Evolutionary conservation across 1,140 invertebrate species (phyloP).

Genomic region (Chelonus insularis): DNA sequence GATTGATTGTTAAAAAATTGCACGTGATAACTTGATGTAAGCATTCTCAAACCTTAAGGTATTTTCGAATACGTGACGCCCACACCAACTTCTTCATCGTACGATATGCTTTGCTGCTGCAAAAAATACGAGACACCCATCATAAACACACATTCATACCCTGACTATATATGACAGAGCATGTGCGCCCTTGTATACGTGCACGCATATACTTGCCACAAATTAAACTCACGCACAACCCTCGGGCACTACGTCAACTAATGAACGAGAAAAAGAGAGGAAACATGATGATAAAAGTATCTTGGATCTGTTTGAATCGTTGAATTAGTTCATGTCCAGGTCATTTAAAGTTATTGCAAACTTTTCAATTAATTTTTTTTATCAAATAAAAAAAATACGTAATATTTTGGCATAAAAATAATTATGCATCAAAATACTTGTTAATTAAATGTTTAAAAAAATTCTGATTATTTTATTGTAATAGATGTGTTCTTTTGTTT

Average conservation of each 20-base stretch:
- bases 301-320: conserved; percentile 10
- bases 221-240: conserved; percentile 58
- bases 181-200: conserved; percentile 34
- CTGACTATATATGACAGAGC: not conserved
- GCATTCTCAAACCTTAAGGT: no score
- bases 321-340: conserved; percentile 10
- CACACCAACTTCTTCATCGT: no score
- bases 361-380: no score
- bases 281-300: conserved; percentile 46
- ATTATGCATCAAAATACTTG: no score
- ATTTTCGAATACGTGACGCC: no score
- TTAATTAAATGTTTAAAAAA: not conserved
- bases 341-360: no score
- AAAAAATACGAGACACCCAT: not conserved
- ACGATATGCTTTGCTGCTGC: no score
- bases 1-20: no score
- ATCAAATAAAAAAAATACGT: no score
- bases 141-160: not conserved
- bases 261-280: conserved; percentile 48
- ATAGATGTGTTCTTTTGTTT: no score
- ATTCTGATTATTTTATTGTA: not conserved
- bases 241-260: conserved; percentile 53
- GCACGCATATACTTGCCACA: conserved; percentile 52
- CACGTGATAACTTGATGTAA: no score
- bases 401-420: no score